Base-by-base conservation (phyloP, 2,113 vertebrate genomes). In the Calypte anna region DNA sequence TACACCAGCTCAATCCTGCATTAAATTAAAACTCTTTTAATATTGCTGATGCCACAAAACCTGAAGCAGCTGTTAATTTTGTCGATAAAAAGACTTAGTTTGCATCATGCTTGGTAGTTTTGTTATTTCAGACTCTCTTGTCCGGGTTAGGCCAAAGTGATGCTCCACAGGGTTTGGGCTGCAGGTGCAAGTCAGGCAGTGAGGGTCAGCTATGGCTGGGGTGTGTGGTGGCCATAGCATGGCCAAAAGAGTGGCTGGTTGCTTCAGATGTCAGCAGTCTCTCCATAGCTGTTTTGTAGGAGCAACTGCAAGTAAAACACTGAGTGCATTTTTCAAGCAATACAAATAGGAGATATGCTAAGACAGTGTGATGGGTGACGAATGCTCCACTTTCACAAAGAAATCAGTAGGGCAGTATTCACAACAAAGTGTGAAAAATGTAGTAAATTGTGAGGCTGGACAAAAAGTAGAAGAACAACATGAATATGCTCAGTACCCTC, bases 201-300 rank as follows among this genome's bases (percentile, higher is more conserved):
- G 36, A 40, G 40, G 40, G 40, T 40, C 40, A 40, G 40, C 40
- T 40, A 40, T 9, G 40, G 40, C 40, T 12, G 40, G 40, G 40
- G 40, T 40, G 38, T 40, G 38, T 40, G 38, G 38, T 40, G 38
- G 38, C 38, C 38, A 40, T 40, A 12, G 40, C 40, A 40, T 40
- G 40, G 40, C 12, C 40, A 40, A 40, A 40, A 40, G 9, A 40
- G 40, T 40, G 40, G 11, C 40, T 40, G 40, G 40, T 40, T 40
- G 40, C 40, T 40, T 40, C 14, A 28, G 6, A 48, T 50, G 63
- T 50, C 58, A 72, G 19, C 12, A 33, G 12, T 72, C 4, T 50
- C 24, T 9, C 4, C 0, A 0, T 9, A 4, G 23, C 23, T 63
- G 28, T n/a, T n/a, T 6, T 40, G 50, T 57, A 17, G 15, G 33